Conservation (phyloP, 2,888 invertebrate genomes). For the Orchestes rusci region DNA sequence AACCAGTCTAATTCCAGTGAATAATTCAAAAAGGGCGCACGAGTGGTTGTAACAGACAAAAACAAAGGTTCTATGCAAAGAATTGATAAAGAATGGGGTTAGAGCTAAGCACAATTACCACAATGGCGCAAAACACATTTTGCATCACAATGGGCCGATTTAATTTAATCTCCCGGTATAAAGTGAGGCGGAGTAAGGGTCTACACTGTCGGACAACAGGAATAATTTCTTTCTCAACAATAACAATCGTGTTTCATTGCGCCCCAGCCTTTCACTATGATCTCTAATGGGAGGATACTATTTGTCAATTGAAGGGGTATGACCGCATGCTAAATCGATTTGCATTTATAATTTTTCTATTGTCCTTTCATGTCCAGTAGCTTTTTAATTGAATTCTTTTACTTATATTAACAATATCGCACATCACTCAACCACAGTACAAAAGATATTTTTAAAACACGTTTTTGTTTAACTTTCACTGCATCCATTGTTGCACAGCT, state of each 20-base stretch:
- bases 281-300: slow-evolving; percentile 16
- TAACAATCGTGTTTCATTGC: slow-evolving; percentile 27
- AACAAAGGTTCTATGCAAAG: slow-evolving; percentile 9
- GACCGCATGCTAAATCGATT: slow-evolving; percentile 20
- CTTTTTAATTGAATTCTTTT: too few species aligned
- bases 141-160: slow-evolving; percentile 24
- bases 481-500: too few species aligned
- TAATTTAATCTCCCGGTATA: slow-evolving; percentile 29
- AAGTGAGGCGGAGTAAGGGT: slow-evolving; percentile 22
- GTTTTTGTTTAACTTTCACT: too few species aligned
- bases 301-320: slow-evolving; percentile 20
- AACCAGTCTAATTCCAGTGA: too few species aligned
- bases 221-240: slow-evolving; percentile 39
- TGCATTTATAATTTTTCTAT: slow-evolving; percentile 16
- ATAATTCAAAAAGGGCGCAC: slow-evolving; percentile 20
- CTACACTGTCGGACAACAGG: slow-evolving; percentile 16
- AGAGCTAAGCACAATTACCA: slow-evolving; percentile 24
- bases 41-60: slow-evolving; percentile 10
- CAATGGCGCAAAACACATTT: slow-evolving; percentile 26
- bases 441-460: too few species aligned
- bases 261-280: slow-evolving; percentile 9
- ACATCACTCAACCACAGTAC: too few species aligned
- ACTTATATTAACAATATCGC: too few species aligned
- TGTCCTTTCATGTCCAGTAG: too few species aligned
- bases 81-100: slow-evolving; percentile 22